Base-by-base conservation (phyloP, 2,888 invertebrate species). In the Cephus nigrinus region DNA sequence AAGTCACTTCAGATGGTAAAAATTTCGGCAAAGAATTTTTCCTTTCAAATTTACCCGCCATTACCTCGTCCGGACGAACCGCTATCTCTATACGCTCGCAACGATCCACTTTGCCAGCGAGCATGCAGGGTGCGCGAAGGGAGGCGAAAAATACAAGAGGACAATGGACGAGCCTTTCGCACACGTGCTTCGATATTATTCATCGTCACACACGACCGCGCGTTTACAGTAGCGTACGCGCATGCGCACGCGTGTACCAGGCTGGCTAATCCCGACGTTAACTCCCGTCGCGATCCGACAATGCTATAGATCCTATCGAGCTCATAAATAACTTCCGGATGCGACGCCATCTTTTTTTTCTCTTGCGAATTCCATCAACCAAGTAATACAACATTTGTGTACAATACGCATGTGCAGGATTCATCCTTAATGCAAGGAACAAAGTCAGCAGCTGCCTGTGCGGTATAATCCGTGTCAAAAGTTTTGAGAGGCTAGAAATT, bases 221-320 rank as follows among this genome's bases (percentile, higher is more conserved):
- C 30, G 33, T 33, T 31, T 71, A 33, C 31, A 4, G 71, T 32
- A 32, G 31, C 71, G 31, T n/a, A 71, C 71, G 71, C 32, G 32
- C 71, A 71, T 30, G 71, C 71, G 71, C 71, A 11, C 71, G 9
- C 23, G 71, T 30, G 9, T 31, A 9, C 30, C 71, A 23, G 71
- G 31, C 1, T 30, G 12, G 30, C 11, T 30, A 71, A 71, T 71
- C 71, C 71, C 71, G 12, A 32, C 71, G 71, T 71, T 71, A 71
- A 71, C 33, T 33, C 30, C 71, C 68, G 76, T 73, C 68, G 36
- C 31, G 82, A 79, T 71, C 71, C 31, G 71, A 71, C 71, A 71
- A 71, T 71, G 71, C 71, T 30, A 78, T 68, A 76, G 83, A 84
- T 84, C 75, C 72, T 79, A 80, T 85, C 81, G 80, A 55, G 36